phyloP scores from a whole-genome alignment of 2,888 invertebrate species.

The Euplexia lucipara region DNA sequence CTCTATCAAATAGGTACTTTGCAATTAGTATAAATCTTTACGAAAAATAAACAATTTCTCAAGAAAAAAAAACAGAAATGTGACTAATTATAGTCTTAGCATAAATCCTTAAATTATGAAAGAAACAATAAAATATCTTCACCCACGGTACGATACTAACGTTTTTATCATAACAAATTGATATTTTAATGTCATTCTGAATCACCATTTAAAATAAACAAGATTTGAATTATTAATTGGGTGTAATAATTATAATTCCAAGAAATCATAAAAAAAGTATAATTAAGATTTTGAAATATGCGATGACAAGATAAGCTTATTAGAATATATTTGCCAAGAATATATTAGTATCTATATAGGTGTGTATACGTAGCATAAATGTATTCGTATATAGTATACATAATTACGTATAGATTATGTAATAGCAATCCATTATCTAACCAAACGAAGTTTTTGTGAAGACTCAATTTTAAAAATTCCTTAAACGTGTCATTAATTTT shows the following conservation, averaged over 20 bases:
- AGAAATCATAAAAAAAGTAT: slow-evolving; percentile 49
- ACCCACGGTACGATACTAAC: slow-evolving; percentile 45
- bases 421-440: slow-evolving; percentile 54
- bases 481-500: slow-evolving; percentile 21
- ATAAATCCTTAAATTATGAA: slow-evolving; percentile 49
- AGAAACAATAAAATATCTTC: slow-evolving; percentile 38
- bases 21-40: slow-evolving; percentile 1
- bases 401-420: slow-evolving; percentile 27
- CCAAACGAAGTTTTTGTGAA: slow-evolving; percentile 40
- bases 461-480: slow-evolving; percentile 42
- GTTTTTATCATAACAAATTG: slow-evolving; percentile 60
- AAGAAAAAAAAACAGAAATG: slow-evolving; percentile 9
- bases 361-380: too few species aligned
- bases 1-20: not conserved
- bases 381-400: not conserved
- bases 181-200: slow-evolving; percentile 61
- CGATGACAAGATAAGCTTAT: slow-evolving; percentile 58
- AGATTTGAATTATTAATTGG: slow-evolving; percentile 64
- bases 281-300: slow-evolving; percentile 62
- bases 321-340: slow-evolving; percentile 54
- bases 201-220: slow-evolving; percentile 59
- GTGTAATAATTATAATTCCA: slow-evolving; percentile 59
- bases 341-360: slow-evolving; percentile 23
- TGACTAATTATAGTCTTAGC: slow-evolving; percentile 47
- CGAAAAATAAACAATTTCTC: not conserved